Conservation (phyloP, 2,797 vertebrate genomes). For the Onychomys leucogaster region DNA sequence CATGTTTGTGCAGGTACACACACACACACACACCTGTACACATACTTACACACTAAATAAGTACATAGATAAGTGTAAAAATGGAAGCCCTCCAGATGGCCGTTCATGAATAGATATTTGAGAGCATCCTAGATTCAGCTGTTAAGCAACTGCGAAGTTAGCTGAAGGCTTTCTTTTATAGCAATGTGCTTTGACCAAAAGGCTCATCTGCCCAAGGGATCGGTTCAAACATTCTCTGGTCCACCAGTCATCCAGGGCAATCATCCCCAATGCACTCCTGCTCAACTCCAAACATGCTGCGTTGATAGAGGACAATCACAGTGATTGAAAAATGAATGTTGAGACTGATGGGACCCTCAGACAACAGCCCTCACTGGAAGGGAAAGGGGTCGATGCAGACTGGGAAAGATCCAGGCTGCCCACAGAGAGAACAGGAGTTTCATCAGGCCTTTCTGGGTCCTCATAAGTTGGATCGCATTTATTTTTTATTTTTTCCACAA, state of each 20-base stretch:
- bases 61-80: neutral
- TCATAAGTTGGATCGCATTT: neutral
- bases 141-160: neutral
- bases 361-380: neutral
- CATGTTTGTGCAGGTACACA: too few relatives aligned
- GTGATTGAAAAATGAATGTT: neutral
- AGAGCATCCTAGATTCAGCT: conserved; percentile 10
- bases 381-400: neutral
- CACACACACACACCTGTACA: neutral
- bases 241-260: neutral
- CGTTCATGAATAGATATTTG: neutral
- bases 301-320: neutral
- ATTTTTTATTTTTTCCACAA: neutral
- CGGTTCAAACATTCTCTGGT: neutral
- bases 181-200: neutral
- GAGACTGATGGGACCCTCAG: neutral
- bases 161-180: neutral
- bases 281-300: neutral
- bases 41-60: neutral
- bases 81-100: too few relatives aligned
- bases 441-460: neutral
- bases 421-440: neutral
- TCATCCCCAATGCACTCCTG: neutral
- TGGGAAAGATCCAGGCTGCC: neutral
- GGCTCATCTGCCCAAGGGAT: neutral